Base-by-base conservation (phyloP, 2,888 invertebrate genomes). In the Lycaena phlaeas region DNA sequence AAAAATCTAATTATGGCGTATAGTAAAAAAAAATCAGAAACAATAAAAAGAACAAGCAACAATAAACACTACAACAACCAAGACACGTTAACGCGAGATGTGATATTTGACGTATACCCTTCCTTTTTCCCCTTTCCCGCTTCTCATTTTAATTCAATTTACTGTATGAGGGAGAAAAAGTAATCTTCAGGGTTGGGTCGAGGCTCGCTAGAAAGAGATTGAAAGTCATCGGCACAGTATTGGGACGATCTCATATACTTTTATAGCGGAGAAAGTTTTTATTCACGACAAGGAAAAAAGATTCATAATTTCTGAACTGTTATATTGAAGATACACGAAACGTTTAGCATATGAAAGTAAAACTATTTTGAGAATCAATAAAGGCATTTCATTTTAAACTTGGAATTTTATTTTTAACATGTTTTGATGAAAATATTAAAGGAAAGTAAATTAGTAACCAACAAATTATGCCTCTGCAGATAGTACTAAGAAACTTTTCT, bases 141-240 rank as follows among this genome's bases (percentile, higher is more conserved):
- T 75, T 73, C 75, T 74, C 76, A 75, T 79, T 81, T 79, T 77
- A 79, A 81, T 79, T 79, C 81, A 81, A 81, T 81, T 77, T 76
- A 74, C 69, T 72, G 75, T 75, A 79, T 79, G 76, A 73, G 67
- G 76, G 72, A 71, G n/a, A 76, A 77, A 78, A 79, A 75, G 81
- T 79, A 79, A 79, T 79, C 75, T 79, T 63, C 68, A 63, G 75
- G 78, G 78, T 76, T 64, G 74, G 81, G 79, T 75, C 68, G 72
- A 71, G 73, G 73, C 69, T 60, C 64, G 75, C 67, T 72, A 68
- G 71, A 61, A 70, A 74, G 74, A 77, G 76, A 79, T 81, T 79
- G 81, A 78, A 78, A 79, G 76, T 78, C 81, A 77, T 78, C 73
- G 75, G 55, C 73, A 65, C 68, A 68, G 78, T 78, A 79, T 81